Conservation (phyloP, 2,113 vertebrate species). For the Hyperoodon ampullatus region DNA sequence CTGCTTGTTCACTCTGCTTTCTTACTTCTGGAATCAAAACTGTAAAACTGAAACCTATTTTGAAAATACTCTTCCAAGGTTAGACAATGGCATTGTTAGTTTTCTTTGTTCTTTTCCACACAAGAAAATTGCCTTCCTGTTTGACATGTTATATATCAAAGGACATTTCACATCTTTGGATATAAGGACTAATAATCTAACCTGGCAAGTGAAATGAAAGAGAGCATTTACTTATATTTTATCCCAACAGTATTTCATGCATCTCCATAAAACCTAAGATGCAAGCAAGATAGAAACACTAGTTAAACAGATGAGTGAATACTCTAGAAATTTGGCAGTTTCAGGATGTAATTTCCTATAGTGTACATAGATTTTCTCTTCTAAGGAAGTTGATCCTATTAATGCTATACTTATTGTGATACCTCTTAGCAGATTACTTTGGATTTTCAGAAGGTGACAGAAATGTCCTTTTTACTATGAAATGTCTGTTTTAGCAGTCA, state of each 20-base stretch:
- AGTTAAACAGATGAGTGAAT: not conserved
- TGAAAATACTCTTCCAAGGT: not conserved
- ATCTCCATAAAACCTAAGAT: not conserved
- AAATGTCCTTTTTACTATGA: not conserved
- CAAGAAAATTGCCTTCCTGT: not conserved
- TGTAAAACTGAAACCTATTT: not conserved
- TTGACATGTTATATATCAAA: not conserved
- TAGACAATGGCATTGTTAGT: not conserved
- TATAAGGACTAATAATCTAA: conserved; percentile 11
- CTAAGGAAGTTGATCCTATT: not conserved
- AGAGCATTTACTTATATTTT: not conserved
- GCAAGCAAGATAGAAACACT: not conserved
- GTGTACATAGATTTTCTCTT: not conserved
- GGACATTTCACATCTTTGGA: not conserved
- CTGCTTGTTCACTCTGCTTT: not conserved
- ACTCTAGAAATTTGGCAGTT: not conserved
- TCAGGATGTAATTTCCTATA: not conserved
- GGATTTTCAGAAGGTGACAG: not conserved
- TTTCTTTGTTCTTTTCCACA: not conserved
- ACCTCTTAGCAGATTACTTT: not conserved
- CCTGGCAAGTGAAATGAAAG: not conserved
- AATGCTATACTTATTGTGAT: not conserved
- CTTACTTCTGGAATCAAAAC: not conserved
- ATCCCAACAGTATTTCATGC: not conserved
- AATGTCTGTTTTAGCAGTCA: not conserved